Evolutionary conservation across 2,888 invertebrate genomes (phyloP).

Genomic region (Myopa testacea): DNA sequence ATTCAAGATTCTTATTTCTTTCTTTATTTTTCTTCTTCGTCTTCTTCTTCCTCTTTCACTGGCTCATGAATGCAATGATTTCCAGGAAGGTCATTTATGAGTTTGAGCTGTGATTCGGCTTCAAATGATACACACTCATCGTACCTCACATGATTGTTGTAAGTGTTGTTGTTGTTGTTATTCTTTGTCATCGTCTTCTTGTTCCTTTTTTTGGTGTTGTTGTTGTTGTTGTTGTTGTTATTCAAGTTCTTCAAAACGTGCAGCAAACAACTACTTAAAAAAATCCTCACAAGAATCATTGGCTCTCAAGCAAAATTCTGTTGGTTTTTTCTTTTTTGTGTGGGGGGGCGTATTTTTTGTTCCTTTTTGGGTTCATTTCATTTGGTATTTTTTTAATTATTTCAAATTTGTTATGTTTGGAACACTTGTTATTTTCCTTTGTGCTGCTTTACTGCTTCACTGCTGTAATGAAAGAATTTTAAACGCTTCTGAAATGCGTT

Average conservation of each 20-base stretch:
- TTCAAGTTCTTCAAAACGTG: neutral
- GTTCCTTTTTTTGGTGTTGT: neutral
- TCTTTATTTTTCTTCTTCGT: neutral
- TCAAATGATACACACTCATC: neutral
- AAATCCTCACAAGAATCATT: too few relatives aligned
- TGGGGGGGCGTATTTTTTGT: neutral
- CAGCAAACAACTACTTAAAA: neutral
- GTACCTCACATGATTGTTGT: too few relatives aligned
- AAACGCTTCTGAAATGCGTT: slow-evolving; percentile 6
- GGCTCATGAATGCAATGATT: slow-evolving; percentile 24
- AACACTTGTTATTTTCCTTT: slow-evolving; percentile 30
- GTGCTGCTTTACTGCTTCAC: neutral
- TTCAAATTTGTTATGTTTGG: neutral
- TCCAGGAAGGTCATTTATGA: slow-evolving; percentile 40
- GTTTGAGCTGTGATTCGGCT: slow-evolving; percentile 37
- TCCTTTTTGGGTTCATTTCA: neutral
- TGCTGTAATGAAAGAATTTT: slow-evolving; percentile 6
- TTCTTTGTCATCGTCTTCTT: neutral
- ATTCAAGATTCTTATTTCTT: neutral
- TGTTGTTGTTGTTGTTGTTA: neutral
- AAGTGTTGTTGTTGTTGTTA: neutral
- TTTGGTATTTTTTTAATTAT: slow-evolving; percentile 18
- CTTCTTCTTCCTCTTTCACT: neutral
- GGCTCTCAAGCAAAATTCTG: too few relatives aligned
- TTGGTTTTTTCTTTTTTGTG: too few relatives aligned